These are phyloP conservation scores for Nanorana parkeri DNA, from an alignment of 2,113 vertebrate genomes.

Conservation along the genomic window DNA sequence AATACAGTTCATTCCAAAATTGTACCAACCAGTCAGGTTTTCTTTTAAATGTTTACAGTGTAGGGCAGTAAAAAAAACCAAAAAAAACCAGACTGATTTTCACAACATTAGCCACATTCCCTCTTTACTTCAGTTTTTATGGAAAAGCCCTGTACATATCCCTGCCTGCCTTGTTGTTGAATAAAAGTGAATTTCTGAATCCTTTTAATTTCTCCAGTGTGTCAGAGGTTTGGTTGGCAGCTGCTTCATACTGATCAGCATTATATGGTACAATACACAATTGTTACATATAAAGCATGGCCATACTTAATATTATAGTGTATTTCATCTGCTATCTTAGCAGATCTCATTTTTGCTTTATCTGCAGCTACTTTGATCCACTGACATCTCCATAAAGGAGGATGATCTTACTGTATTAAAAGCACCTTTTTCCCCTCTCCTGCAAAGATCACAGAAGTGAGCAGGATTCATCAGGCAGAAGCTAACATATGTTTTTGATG, in stretches of 20 bases:
- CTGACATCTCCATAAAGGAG: constrained; percentile 1
- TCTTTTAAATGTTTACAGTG: too few relatives aligned
- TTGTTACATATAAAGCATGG: not conserved
- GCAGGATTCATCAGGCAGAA: constrained; percentile 24
- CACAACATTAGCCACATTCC: too few relatives aligned
- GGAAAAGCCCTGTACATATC: too few relatives aligned
- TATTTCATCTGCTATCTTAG: constrained; percentile 5
- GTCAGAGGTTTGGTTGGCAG: not conserved
- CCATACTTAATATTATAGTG: constrained; percentile 3
- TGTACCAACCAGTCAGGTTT: too few relatives aligned
- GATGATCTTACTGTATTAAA: constrained; percentile 14
- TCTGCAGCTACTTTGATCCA: constrained; percentile 24
- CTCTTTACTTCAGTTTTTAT: too few relatives aligned
- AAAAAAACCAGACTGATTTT: too few relatives aligned
- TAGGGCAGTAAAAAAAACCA: too few relatives aligned
- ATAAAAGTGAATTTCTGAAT: not conserved
- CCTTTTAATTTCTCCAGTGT: not conserved
- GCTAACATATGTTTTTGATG: constrained; percentile 39
- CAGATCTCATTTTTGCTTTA: constrained; percentile 14
- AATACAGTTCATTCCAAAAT: too few relatives aligned
- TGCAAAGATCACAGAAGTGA: constrained; percentile 32
- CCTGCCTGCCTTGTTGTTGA: not conserved
- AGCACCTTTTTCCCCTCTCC: constrained; percentile 8
- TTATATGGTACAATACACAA: not conserved
- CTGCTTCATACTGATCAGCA: not conserved